Evolutionary conservation across 53 echinoderm and acorn worm species (phyloP), one percentile per base, ranked within the genome.

Genomic region (Temnopleurus reevesii): DNA sequence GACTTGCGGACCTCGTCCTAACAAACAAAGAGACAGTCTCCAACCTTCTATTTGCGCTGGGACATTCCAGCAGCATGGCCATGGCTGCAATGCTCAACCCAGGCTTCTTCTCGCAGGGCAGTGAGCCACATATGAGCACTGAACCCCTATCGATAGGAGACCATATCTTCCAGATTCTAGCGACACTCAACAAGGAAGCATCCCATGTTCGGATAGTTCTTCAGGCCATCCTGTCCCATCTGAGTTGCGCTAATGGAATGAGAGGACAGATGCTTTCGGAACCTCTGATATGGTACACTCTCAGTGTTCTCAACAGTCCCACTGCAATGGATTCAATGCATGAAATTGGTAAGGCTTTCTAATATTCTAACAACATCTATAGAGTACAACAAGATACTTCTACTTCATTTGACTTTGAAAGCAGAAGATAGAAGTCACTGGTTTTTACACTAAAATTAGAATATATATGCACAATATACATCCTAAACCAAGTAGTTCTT

Each of bases 251-350:
- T 6, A 92, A 83, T 13, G 86, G 91, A 55, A 45, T 61, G 31
- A 56, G 53, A 3, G 91, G 66, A 43, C 44, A 55, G 64, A 86
- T 91, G 45, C 92, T 95, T 3, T 96, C 96, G 1, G 99, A 99
- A 57, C 96, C 96, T 7, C 91, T 99, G 34, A 91, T 99, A 30
- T 99, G 99, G 99, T 94, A 94, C 41, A 93, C 96, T 26, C 81
- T 96, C 44, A 94, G 91, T 80, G 90, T 94, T 25, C 90, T 99
- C 2, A 88, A 77, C 66, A 81, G 92, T 27, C 86, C 92, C n/a
- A 81, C 89, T 30, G 92, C 96, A 29, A 91, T 99, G 65, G 71
- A 93, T 59, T 86, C 94, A 25, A 96, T 99, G 89, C 92, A 96
- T 94, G 94, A 96, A 84, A 92, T 95, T 89, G 99, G 99, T 99